Evolutionary conservation across 2,113 vertebrate species (phyloP).

Genomic region (Daubentonia madagascariensis): DNA sequence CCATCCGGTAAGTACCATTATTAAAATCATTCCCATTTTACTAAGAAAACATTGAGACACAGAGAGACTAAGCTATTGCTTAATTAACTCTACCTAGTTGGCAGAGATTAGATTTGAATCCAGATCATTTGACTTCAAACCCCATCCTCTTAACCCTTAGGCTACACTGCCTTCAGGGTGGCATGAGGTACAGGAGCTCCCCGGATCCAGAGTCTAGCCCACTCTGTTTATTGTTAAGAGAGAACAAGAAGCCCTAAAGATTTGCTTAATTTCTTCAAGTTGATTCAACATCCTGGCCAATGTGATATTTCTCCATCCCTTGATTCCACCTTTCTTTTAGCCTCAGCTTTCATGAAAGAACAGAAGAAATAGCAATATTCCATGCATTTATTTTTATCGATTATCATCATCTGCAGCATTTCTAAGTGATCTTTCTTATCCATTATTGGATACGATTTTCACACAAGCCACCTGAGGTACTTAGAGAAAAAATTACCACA

Average conservation of each 20-base stretch:
- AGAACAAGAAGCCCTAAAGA: background rate
- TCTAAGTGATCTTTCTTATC: background rate
- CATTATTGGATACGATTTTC: background rate
- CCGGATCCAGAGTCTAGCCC: background rate
- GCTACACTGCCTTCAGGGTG: background rate
- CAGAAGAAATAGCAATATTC: background rate
- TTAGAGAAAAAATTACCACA: background rate
- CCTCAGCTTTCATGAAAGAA: background rate
- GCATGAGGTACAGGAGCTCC: fast-evolving
- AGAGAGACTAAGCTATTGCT: background rate
- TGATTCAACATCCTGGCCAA: background rate
- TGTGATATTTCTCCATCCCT: background rate
- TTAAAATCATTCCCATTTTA: background rate
- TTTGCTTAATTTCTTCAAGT: background rate
- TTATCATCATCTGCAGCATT: background rate
- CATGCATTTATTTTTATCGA: background rate
- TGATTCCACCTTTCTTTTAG: background rate
- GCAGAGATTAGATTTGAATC: background rate
- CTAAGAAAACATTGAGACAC: background rate
- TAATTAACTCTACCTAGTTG: background rate
- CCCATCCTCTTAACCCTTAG: background rate
- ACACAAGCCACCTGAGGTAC: background rate
- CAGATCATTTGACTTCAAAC: background rate
- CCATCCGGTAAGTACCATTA: background rate
- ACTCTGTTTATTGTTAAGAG: background rate